Base-by-base conservation (phyloP, 2,888 invertebrate genomes). In the Platynereis dumerilii region DNA sequence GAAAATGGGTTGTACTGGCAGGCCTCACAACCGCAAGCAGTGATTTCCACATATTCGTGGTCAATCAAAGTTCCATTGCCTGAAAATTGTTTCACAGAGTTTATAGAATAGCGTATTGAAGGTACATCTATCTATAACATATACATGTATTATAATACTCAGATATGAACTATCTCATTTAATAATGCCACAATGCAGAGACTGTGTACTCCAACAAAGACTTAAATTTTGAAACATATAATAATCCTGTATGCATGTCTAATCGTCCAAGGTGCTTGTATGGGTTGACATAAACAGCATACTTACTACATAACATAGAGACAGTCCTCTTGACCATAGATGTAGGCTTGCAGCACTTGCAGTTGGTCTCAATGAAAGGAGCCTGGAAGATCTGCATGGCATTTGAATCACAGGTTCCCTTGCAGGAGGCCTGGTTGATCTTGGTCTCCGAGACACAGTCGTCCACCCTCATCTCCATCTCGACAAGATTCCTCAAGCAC, bases 301-400 rank as follows among this genome's bases (percentile, higher is more conserved):
- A 27, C 55, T 26, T 55, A 55, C 55, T 24, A 55, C 55, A 55
- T 7, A 17, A 17, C n/a, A 55, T n/a, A 3, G 10, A 10, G 17
- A 55, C 55, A 7, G 55, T 24, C 7, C 24, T 12, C 24, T 55
- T 55, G 28, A 10, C 10, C 58, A 58, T 58, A 12, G 58, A 3
- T 22, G 44, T 44, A 34, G 58, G 58, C 26, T 58, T 58, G 58
- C 58, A 58, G 24, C 58, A 58, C 24, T 58, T 58, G 58, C 58
- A 58, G 58, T 42, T 44, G 3, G 58, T 27, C 58, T 28, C 29
- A 12, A 58, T 58, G 58, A 24, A 58, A 17, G 58, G 58, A 7
- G 28, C 58, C 7, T 20, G 24, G 44, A 58, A 58, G 42, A 39
- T 58, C 17, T 26, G 15, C 17, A 29, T 34, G 17, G 58, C 58